Conservation (phyloP, 35 echinoderm and acorn worm genomes). For the Apostichopus californicus region DNA sequence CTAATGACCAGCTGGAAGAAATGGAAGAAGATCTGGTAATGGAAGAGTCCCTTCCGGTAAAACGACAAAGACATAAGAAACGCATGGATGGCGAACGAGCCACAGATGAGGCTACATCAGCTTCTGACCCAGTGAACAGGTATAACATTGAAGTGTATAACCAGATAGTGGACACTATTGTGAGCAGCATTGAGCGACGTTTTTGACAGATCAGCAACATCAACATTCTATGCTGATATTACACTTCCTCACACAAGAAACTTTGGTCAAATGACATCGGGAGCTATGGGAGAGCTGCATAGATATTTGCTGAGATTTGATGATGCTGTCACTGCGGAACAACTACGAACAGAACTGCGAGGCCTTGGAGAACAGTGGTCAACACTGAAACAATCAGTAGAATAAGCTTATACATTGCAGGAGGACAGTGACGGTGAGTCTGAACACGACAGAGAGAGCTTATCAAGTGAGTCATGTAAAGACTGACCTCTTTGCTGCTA, state of each 20-base stretch:
- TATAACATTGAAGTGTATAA: slow-evolving; percentile 39
- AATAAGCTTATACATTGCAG: no score
- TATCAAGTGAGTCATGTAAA: no score
- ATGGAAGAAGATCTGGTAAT: slow-evolving; percentile 27
- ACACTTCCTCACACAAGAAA: neutral
- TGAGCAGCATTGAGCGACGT: neutral
- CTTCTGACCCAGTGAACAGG: slow-evolving; percentile 38
- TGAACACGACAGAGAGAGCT: no score
- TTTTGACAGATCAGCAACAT: slow-evolving; percentile 18
- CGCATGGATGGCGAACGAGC: slow-evolving; percentile 37
- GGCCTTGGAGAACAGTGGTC: no score
- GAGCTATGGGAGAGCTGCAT: slow-evolving; percentile 18
- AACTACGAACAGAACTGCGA: no score
- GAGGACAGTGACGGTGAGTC: no score
- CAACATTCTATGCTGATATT: slow-evolving; percentile 1
- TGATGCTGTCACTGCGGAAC: neutral
- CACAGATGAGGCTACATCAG: slow-evolving; percentile 34
- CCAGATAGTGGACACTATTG: slow-evolving; percentile 22
- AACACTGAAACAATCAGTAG: no score
- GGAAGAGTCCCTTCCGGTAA: slow-evolving; percentile 41
- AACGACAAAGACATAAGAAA: slow-evolving; percentile 43
- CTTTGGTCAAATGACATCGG: neutral
- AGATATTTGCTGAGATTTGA: slow-evolving; percentile 41
- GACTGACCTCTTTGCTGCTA: no score
- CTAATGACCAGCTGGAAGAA: slow-evolving; percentile 44